These are phyloP conservation scores for Rhynchophorus ferrugineus DNA, from an alignment of 1,140 invertebrate genomes.

Conservation along the genomic window DNA sequence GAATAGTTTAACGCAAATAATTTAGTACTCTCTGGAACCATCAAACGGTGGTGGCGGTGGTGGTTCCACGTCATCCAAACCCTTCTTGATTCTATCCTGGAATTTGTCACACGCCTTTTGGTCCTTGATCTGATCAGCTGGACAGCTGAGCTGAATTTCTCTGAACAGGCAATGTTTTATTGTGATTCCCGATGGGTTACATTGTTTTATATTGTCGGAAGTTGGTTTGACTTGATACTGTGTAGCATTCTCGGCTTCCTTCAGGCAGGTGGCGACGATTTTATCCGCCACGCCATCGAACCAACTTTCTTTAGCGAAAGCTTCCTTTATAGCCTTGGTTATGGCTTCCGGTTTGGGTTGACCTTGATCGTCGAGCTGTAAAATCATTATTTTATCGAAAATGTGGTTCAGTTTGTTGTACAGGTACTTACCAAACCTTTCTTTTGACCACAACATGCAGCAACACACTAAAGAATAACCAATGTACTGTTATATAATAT, in stretches of 20 bases:
- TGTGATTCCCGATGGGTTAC: conserved; percentile 35
- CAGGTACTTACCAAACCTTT: conserved; percentile 30
- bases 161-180: conserved; percentile 38
- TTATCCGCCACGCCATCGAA: conserved; percentile 31
- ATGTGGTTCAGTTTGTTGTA: background rate
- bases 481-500: too few relatives aligned
- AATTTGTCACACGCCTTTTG: conserved; percentile 33
- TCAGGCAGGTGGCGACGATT: conserved; percentile 34
- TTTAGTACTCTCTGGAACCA: background rate
- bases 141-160: conserved; percentile 39
- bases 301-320: conserved; percentile 33
- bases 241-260: conserved; percentile 30
- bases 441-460: conserved; percentile 32
- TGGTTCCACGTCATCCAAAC: conserved; percentile 12
- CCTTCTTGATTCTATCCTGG: conserved; percentile 35
- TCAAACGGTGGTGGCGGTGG: conserved; percentile 7
- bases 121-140: conserved; percentile 38
- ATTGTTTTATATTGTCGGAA: conserved; percentile 23
- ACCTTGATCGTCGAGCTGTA: conserved; percentile 32
- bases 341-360: conserved; percentile 30
- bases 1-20: background rate
- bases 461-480: conserved; percentile 33
- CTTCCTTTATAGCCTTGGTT: conserved; percentile 28
- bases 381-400: background rate
- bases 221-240: conserved; percentile 14